Conservation (phyloP, 2,888 invertebrate genomes). For the Megamerina dolium region DNA sequence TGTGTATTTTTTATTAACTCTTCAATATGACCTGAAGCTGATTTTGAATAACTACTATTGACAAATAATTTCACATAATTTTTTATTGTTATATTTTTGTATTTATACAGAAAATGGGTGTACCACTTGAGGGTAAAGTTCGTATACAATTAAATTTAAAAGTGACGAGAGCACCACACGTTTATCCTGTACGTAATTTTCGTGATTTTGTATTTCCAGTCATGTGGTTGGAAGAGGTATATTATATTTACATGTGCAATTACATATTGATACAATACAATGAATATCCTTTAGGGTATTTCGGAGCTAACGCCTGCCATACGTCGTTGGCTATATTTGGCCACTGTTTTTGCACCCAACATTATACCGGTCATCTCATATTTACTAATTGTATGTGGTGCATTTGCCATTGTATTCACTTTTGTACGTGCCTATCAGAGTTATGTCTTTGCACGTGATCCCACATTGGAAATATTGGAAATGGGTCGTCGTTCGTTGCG, state of each 20-base stretch:
- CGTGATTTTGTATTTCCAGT: constrained; percentile 77
- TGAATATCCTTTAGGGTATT: constrained; percentile 56
- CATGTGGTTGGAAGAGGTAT: constrained; percentile 85
- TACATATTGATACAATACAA: neutral
- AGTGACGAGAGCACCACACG: constrained; percentile 66
- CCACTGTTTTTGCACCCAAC: constrained; percentile 70
- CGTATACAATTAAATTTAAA: constrained; percentile 76
- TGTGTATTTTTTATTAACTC: no score
- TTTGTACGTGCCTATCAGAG: constrained; percentile 71
- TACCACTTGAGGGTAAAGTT: constrained; percentile 75
- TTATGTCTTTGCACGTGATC: constrained; percentile 61
- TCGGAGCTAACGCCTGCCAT: constrained; percentile 75
- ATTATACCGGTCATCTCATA: constrained; percentile 66
- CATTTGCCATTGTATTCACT: constrained; percentile 58
- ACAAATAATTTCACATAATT: no score
- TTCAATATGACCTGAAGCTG: no score
- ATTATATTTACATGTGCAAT: constrained; percentile 14
- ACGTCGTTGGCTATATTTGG: constrained; percentile 72
- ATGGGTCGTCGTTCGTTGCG: constrained; percentile 67
- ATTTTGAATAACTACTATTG: no score
- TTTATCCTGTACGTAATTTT: constrained; percentile 68
- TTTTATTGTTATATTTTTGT: no score
- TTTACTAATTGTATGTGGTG: constrained; percentile 64
- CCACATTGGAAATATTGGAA: constrained; percentile 68
- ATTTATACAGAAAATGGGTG: constrained; percentile 84